Base-by-base conservation (phyloP, 2,888 invertebrate species). In the Lithophane ornitopus region DNA sequence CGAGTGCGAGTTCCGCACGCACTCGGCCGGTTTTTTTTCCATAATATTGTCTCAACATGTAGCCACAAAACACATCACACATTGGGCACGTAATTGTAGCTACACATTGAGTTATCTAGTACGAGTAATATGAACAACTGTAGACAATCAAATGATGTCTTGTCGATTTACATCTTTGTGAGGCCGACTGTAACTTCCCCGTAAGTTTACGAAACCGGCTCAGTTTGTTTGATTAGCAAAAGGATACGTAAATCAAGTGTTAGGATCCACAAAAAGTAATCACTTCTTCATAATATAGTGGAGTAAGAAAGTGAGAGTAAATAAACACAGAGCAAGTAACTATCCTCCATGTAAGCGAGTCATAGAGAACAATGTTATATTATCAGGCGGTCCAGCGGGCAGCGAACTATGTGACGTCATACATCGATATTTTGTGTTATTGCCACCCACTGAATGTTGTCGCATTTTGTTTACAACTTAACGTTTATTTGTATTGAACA, bases 401-500 rank as follows among this genome's bases (percentile, higher is more conserved):
- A 70, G 44, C 28, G 77, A 80, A 71, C 81, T 74, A 39, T 70
- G n/a, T 84, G 82, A 76, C 76, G 74, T 85, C 85, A 71, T 26
- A 66, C 62, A 70, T 72, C 67, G 65, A 81, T 75, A 54, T 78
- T 65, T 81, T 70, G 81, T 67, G 74, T 73, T 80, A 82, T 76
- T 74, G 72, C 72, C 14, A 16, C 8, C 22, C 16, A 54, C 26
- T 44, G 41, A 62, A 62, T 59, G 46, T 49, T 70, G 34, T 26
- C 9, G 28, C 61, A 16, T n/a, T 63, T 58, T 52, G 28, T 62
- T n/a, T 22, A 46, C 39, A 67, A 62, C 39, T 16, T 22, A 67
- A 62, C 39, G 14, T 22, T 34, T 44, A 46, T 59, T 77, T 44
- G 44, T 77, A 22, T 63, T 44, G 7, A 77, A 54, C 34, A 75